phyloP scores from a whole-genome alignment of 2,797 vertebrate species.

The Pseudomugil tenellus region DNA sequence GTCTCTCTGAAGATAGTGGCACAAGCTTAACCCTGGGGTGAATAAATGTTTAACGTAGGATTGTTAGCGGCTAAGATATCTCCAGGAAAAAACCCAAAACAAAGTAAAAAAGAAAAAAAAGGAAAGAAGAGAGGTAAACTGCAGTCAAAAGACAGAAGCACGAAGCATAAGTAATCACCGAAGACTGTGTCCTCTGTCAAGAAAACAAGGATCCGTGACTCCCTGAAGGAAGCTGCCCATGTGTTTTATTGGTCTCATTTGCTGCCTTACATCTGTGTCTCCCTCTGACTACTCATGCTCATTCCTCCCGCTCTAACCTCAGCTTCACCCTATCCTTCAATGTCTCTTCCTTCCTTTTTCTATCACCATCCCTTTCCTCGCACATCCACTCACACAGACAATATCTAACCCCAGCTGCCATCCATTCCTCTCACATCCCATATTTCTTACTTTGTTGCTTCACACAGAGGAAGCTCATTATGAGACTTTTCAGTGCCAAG shows the following conservation, averaged over 20 bases:
- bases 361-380: constrained; percentile 12
- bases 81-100: accelerated
- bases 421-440: constrained; percentile 38
- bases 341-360: constrained; percentile 32
- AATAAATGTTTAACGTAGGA: constrained; percentile 46
- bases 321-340: constrained; percentile 53
- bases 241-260: constrained; percentile 74
- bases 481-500: constrained; percentile 48
- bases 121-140: constrained; percentile 29
- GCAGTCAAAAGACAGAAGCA: constrained; percentile 39
- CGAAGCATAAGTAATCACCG: constrained; percentile 55
- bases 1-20: constrained; percentile 31
- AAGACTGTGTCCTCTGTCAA: constrained; percentile 62
- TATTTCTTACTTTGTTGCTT: constrained; percentile 28
- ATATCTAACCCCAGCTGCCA: constrained; percentile 39
- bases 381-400: constrained; percentile 12
- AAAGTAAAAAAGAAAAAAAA: not conserved
- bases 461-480: constrained; percentile 60
- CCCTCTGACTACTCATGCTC: constrained; percentile 39
- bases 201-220: constrained; percentile 68
- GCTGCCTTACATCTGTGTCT: constrained; percentile 65
- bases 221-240: constrained; percentile 60
- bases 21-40: constrained; percentile 18
- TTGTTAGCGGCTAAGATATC: constrained; percentile 36
- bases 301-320: constrained; percentile 50